Evolutionary conservation across 2,113 vertebrate genomes (phyloP).

Genomic region (Centrocercus urophasianus): DNA sequence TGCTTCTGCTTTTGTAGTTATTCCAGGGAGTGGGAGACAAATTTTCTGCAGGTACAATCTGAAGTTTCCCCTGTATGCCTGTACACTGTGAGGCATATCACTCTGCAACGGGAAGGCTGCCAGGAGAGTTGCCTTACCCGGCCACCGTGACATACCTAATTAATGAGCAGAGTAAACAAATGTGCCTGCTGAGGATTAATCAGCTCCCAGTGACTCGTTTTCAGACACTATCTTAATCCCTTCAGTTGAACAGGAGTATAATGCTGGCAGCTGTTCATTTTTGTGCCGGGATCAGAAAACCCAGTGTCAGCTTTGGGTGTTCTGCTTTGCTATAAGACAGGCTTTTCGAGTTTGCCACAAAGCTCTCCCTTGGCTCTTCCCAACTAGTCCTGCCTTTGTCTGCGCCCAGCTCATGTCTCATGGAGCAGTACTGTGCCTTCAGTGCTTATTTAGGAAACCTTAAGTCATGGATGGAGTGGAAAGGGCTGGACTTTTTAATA

Average conservation of each 20-base stretch:
- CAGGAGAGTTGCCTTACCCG: constrained; percentile 29
- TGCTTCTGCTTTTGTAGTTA: background rate
- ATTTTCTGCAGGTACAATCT: background rate
- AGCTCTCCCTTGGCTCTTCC: background rate
- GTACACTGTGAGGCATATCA: background rate
- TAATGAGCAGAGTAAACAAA: constrained; percentile 45
- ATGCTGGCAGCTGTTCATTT: background rate
- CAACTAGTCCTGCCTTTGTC: background rate
- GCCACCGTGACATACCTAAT: constrained; percentile 7
- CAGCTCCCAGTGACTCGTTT: constrained; percentile 18
- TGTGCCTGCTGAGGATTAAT: background rate
- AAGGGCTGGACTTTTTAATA: background rate
- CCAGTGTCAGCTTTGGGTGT: background rate
- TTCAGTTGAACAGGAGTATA: background rate
- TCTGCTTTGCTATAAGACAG: background rate
- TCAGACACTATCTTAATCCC: background rate
- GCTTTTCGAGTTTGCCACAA: background rate
- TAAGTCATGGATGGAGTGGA: no score
- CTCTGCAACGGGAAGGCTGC: background rate
- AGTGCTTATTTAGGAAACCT: background rate
- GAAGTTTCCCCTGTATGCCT: background rate
- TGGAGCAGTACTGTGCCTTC: background rate
- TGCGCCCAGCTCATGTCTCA: background rate
- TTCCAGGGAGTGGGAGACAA: background rate
- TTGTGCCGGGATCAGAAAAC: background rate